A percentile compares a stretch with the other conserved stretches of the same genome.
Conservation (phyloP, 1,140 invertebrate genomes). For the Hycleus phaleratus region DNA sequence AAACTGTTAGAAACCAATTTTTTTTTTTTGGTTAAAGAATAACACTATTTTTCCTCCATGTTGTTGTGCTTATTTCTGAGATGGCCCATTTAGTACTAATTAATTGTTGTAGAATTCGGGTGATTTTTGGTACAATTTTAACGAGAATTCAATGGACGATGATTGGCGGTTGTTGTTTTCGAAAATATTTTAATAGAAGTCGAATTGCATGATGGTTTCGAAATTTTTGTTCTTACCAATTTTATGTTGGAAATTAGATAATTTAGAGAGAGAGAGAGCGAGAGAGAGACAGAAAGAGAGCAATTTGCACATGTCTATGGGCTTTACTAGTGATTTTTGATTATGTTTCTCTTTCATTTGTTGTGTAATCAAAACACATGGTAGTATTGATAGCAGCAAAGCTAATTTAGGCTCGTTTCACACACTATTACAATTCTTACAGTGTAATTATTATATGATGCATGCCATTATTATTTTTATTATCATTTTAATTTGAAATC, state of each 20-base stretch:
- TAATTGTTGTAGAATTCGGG: too few relatives aligned
- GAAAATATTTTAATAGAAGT: too few relatives aligned
- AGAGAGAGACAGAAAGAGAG: neutral
- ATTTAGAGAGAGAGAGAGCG: neutral
- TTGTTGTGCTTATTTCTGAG: too few relatives aligned
- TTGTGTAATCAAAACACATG: conserved; percentile 19
- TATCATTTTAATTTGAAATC: conserved; percentile 15
- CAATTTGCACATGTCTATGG: conserved; percentile 25
- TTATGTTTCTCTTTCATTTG: neutral
- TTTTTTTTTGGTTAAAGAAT: too few relatives aligned
- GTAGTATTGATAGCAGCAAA: conserved; percentile 37
- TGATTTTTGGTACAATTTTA: too few relatives aligned
- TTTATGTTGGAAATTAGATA: neutral
- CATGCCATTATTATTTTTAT: conserved; percentile 11
- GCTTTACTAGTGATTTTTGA: conserved; percentile 28
- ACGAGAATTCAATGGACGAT: too few relatives aligned
- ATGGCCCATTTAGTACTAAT: too few relatives aligned
- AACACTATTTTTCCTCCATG: too few relatives aligned
- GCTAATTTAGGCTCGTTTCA: conserved; percentile 16
- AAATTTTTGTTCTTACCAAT: too few relatives aligned
- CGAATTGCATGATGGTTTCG: too few relatives aligned
- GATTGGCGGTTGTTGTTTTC: too few relatives aligned
- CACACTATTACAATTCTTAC: conserved; percentile 8
- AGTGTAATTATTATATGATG: conserved; percentile 34
- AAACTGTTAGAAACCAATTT: too few relatives aligned